A percentile compares a stretch with the other conserved stretches of the same genome.
phyloP scores from a whole-genome alignment of 2,113 vertebrate genomes.

The Syngnathus floridae region DNA sequence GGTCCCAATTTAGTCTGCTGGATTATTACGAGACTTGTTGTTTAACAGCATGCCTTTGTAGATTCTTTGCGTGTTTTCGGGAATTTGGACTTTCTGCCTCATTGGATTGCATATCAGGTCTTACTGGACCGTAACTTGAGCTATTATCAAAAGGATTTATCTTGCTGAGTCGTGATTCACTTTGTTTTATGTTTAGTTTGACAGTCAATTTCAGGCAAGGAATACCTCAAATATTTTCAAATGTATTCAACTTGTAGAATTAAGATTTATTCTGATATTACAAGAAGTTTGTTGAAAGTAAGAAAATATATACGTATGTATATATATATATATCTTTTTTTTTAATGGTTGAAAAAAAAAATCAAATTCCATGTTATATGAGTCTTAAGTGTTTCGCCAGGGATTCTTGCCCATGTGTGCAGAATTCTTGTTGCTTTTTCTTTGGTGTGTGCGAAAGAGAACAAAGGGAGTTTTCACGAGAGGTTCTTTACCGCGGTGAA shows the following conservation, averaged over 20 bases:
- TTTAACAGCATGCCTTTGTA: neutral
- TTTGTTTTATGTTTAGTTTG: neutral
- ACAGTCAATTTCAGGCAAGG: too few species aligned
- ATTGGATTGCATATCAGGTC: neutral
- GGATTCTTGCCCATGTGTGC: neutral
- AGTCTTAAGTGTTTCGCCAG: neutral
- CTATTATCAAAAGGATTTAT: neutral
- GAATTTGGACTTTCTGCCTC: neutral
- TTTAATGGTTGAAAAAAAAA: neutral
- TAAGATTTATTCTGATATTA: too few species aligned
- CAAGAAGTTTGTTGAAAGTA: too few species aligned
- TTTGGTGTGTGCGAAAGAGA: conserved; percentile 15
- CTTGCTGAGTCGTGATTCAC: neutral
- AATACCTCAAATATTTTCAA: too few species aligned
- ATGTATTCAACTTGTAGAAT: too few species aligned
- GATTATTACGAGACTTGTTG: neutral
- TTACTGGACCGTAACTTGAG: neutral
- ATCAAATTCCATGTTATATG: neutral
- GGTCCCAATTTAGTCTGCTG: neutral
- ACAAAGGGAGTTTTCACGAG: conserved; percentile 41
- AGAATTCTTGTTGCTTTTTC: conserved; percentile 1
- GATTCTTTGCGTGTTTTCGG: neutral
- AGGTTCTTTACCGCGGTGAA: conserved; percentile 37
- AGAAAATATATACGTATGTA: too few species aligned
- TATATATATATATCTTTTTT: too few species aligned